Evolutionary conservation across 2,113 vertebrate species (phyloP).

Genomic region (Gadus chalcogrammus): DNA sequence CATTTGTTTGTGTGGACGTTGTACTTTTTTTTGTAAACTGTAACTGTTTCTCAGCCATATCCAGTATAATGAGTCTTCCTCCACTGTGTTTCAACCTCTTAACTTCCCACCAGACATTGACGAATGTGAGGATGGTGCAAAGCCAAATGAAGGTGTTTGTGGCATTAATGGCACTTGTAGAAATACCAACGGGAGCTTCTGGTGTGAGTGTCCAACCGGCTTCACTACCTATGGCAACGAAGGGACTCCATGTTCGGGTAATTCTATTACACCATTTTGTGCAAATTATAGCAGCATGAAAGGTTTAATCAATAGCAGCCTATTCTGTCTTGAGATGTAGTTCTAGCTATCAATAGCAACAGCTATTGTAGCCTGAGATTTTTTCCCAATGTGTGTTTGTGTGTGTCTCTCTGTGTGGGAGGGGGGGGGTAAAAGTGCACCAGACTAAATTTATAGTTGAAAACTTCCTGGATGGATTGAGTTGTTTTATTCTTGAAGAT

Average conservation of each 20-base stretch:
- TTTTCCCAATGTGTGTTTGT: too few species aligned
- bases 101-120: conserved; percentile 55
- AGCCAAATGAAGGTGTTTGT: conserved; percentile 24
- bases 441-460: too few species aligned
- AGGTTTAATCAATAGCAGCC: neutral
- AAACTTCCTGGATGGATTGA: too few species aligned
- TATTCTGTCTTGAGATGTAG: too few species aligned
- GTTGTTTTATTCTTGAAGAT: too few species aligned
- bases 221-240: conserved; percentile 59
- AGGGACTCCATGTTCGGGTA: conserved; percentile 60
- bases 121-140: conserved; percentile 45
- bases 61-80: neutral
- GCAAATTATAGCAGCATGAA: neutral
- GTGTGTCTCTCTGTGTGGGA: too few species aligned
- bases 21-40: neutral
- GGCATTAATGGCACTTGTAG: conserved; percentile 47
- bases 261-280: conserved; percentile 10
- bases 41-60: neutral
- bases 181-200: conserved; percentile 59
- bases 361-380: too few species aligned
- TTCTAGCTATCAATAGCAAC: too few species aligned
- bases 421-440: too few species aligned
- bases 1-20: neutral
- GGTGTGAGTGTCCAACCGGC: conserved; percentile 58
- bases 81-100: neutral